A percentile compares a stretch with the other conserved stretches of the same genome.
Conservation (phyloP, 1,140 invertebrate species). For the Ceratosolen fusciceps region DNA sequence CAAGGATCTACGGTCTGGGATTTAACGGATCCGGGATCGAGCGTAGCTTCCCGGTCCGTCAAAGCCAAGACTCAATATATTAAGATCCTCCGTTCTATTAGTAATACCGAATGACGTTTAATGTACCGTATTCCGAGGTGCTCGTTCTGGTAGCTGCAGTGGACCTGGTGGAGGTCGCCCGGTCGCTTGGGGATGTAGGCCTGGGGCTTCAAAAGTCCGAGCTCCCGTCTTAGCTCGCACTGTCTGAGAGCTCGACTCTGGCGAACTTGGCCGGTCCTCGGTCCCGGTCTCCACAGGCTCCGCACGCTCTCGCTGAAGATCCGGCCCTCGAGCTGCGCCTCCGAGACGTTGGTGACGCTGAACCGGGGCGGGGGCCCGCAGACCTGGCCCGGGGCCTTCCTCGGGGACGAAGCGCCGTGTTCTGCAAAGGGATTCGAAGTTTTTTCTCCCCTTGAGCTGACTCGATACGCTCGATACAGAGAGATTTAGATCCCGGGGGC, state of each 20-base stretch:
- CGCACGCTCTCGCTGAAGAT: conserved; percentile 56
- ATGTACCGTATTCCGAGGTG: conserved; percentile 41
- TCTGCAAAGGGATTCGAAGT: background rate
- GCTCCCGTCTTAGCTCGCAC: conserved; percentile 38
- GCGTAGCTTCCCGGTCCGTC: no score
- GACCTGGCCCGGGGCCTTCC: conserved; percentile 55
- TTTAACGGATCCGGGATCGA: no score
- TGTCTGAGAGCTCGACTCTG: background rate
- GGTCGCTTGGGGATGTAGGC: background rate
- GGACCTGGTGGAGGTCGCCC: conserved; percentile 31
- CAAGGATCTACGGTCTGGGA: no score
- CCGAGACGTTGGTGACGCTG: conserved; percentile 55
- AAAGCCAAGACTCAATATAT: no score
- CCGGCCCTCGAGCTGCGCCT: conserved; percentile 59
- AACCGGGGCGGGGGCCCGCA: conserved; percentile 53
- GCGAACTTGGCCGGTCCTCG: background rate
- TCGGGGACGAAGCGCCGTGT: conserved; percentile 26
- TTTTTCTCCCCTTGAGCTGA: no score
- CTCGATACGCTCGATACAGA: no score
- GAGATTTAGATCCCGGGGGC: no score
- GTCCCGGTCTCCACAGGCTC: conserved; percentile 54
- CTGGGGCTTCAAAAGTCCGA: conserved; percentile 17
- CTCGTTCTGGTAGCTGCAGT: conserved; percentile 45
- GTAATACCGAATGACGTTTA: no score
- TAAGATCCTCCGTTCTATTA: no score